Conservation (phyloP, 2,113 vertebrate genomes). For the Blennius ocellaris region DNA sequence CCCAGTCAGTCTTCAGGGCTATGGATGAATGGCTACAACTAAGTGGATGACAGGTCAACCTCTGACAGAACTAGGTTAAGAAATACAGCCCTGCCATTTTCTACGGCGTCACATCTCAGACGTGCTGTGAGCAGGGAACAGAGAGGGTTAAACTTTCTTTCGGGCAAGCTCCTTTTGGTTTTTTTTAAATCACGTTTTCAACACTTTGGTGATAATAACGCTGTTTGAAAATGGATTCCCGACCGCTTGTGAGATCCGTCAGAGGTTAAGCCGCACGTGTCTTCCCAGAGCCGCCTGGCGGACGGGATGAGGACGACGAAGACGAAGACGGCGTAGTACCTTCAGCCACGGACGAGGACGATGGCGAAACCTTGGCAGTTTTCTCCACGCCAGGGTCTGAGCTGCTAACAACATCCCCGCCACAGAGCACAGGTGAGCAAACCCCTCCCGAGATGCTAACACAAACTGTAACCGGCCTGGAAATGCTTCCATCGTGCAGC, state of each 20-base stretch:
- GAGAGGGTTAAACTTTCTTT: constrained; percentile 40
- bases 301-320: constrained; percentile 39
- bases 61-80: constrained; percentile 83
- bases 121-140: constrained; percentile 13
- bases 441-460: constrained; percentile 9
- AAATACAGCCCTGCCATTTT: constrained; percentile 48
- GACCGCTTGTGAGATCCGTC: constrained; percentile 21
- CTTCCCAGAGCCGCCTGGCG: constrained; percentile 54
- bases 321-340: constrained; percentile 42
- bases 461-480: constrained; percentile 8
- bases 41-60: constrained; percentile 61
- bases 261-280: constrained; percentile 56
- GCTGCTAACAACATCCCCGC: constrained; percentile 23
- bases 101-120: constrained; percentile 44
- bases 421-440: constrained; percentile 65
- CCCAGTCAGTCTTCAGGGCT: constrained; percentile 47
- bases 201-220: neutral
- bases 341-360: constrained; percentile 9
- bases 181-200: too few species aligned
- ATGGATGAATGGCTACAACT: constrained; percentile 67
- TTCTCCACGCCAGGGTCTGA: constrained; percentile 14
- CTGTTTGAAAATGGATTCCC: constrained; percentile 29
- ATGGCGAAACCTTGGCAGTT: constrained; percentile 24
- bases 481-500: neutral
- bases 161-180: constrained; percentile 53